A percentile compares a stretch with the other conserved stretches of the same genome.
Evolutionary conservation across 2,113 vertebrate genomes (phyloP).

Genomic region (Odocoileus virginianus): DNA sequence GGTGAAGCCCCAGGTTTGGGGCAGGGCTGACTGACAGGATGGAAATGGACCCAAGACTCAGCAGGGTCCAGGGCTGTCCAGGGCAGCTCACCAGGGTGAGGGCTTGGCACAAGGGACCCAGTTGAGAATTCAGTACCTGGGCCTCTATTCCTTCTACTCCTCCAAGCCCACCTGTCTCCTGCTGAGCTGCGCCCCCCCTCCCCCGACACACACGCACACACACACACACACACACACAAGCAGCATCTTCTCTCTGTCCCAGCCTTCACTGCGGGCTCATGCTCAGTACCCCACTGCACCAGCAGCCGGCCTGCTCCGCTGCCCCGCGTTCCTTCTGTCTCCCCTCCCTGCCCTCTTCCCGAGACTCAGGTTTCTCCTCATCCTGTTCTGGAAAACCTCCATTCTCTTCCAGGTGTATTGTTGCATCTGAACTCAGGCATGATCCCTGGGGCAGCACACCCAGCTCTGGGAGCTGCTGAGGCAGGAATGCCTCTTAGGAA

Average conservation of each 20-base stretch:
- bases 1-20: background rate
- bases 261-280: background rate
- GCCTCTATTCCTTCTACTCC: background rate
- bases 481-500: no score
- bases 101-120: background rate
- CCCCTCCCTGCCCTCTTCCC: background rate
- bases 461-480: background rate
- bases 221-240: background rate
- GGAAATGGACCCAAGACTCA: background rate
- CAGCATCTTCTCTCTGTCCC: background rate
- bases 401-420: background rate
- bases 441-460: rapidly evolving
- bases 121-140: background rate
- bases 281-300: no score
- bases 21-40: background rate
- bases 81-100: background rate
- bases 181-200: background rate
- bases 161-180: background rate
- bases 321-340: background rate
- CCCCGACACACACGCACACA: background rate
- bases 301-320: background rate
- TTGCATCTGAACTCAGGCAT: background rate
- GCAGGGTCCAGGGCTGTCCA: background rate
- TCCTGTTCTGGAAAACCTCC: background rate
- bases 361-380: background rate